A percentile compares a stretch with the other conserved stretches of the same genome.
Evolutionary conservation across 2,888 invertebrate species (phyloP).

Genomic region (Ormia ochracea): DNA sequence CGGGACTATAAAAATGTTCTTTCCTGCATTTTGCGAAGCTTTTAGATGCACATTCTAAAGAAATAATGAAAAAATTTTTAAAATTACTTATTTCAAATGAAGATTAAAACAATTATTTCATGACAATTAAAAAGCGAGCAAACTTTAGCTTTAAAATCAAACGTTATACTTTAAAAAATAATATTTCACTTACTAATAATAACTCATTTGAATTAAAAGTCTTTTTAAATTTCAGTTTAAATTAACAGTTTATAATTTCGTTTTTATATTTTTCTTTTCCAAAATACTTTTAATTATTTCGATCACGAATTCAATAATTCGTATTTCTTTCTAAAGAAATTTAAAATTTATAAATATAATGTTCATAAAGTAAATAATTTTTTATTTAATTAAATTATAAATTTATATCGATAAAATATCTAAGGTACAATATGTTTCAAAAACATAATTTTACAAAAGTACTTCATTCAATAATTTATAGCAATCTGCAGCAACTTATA

Average conservation of each 20-base stretch:
- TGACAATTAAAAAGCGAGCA: too few relatives aligned
- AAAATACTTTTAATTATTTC: neutral
- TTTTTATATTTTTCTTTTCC: neutral
- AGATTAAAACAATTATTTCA: too few relatives aligned
- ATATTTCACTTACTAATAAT: too few relatives aligned
- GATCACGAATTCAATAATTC: conserved; percentile 38
- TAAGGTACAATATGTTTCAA: neutral
- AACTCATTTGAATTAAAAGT: too few relatives aligned
- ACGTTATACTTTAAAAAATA: too few relatives aligned
- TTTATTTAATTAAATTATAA: conserved; percentile 26
- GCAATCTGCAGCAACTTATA: neutral
- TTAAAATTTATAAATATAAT: neutral
- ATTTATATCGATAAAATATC: neutral
- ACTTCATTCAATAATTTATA: neutral
- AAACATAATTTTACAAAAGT: neutral
- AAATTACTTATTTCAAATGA: too few relatives aligned
- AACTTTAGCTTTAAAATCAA: too few relatives aligned
- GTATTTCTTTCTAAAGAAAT: neutral
- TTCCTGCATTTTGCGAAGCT: too few relatives aligned
- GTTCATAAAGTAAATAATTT: too few relatives aligned
- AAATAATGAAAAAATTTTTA: too few relatives aligned
- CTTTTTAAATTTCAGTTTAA: neutral
- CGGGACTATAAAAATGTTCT: too few relatives aligned
- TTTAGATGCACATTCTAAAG: too few relatives aligned
- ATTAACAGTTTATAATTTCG: conserved; percentile 12